Base-by-base conservation (phyloP, 1,140 invertebrate species). In the Drosophila fuyamai region DNA sequence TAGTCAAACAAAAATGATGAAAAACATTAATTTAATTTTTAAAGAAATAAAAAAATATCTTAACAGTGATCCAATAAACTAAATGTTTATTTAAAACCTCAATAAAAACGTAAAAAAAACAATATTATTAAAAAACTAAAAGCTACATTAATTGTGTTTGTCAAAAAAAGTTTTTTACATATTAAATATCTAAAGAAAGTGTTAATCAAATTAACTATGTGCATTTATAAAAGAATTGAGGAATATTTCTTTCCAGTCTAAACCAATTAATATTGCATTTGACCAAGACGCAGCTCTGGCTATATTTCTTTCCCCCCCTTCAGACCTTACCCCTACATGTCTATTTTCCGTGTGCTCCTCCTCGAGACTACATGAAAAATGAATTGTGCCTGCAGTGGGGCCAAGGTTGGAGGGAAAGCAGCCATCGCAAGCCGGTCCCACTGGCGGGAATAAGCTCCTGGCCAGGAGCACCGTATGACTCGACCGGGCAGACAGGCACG, bases 401-500 rank as follows among this genome's bases (percentile, higher is more conserved):
- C 65, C 60, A 66, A 68, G 65, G 65, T 66, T 68, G 65, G 18
- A 38, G 32, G n/a, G 18, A 18, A 51, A 50, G 58, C 51, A 23
- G 40, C 44, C 60, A 32, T 32, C 29, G 29, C 29, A 32, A 32
- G 29, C 29, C 29, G 29, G 29, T 62, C 58, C 41, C 74, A 67
- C 44, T 59, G 74, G 36, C 32, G 51, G 58, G 58, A 51, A 56
- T 48, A 75, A 65, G 68, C 38, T 70, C 68, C 65, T 50, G 67
- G 66, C 65, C 51, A 48, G 47, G 44, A 44, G 13, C n/a, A 58
- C 51, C 63, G 6, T 32, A 58, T 58, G 81, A 81, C 68, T 86
- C 79, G 59, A 50, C n/a, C 57, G 46, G 35, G 46, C 75, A 86
- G 84, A 47, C 63, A 71, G 67, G 63, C 82, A 89, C 83, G 83